Evolutionary conservation across 2,888 invertebrate species (phyloP), one percentile per base, ranked within the genome.

Genomic region (Drosophila testacea): DNA sequence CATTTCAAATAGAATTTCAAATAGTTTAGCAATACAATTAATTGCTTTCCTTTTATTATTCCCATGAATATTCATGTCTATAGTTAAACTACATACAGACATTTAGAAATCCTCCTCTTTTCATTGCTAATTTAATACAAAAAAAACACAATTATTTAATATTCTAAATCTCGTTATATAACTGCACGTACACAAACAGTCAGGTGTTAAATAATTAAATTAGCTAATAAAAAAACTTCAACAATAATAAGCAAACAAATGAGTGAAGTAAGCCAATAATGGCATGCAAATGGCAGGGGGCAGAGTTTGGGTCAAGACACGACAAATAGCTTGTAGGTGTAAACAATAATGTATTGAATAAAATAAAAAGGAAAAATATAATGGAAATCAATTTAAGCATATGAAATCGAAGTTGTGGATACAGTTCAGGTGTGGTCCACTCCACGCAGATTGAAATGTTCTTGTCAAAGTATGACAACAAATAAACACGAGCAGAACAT

Each of bases 361-460:
- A 74, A 39, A 41, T 7, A 28, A 42, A 51, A 28, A 52, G 30
- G 50, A 36, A 51, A 51, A 44, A 22, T 13, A 34, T 27, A 46
- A 56, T 34, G 28, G 38, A 36, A 50, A 56, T 69, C 30, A 36
- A 61, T 73, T 64, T 38, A 6, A 59, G 41, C 39, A 46, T 47
- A 55, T 61, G 52, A 57, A 67, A 34, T 50, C 36, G 27, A 41
- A 69, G 52, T 57, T 34, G 38, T 44, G 50, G 28, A 11, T 46
- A n/a, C 72, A 55, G 34, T 34, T 64, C 80, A 83, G 87, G 84
- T 86, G 87, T 86, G 81, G 87, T 78, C 74, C 56, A 61, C 34
- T 32, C 65, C 62, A 60, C 66, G 51, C 63, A 79, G 72, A 83
- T 88, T 88, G 80, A 83, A 85, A 85, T 83, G 88, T 83, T 88